Evolutionary conservation across 1,140 invertebrate genomes (phyloP).

Genomic region (Drosophila tristis): DNA sequence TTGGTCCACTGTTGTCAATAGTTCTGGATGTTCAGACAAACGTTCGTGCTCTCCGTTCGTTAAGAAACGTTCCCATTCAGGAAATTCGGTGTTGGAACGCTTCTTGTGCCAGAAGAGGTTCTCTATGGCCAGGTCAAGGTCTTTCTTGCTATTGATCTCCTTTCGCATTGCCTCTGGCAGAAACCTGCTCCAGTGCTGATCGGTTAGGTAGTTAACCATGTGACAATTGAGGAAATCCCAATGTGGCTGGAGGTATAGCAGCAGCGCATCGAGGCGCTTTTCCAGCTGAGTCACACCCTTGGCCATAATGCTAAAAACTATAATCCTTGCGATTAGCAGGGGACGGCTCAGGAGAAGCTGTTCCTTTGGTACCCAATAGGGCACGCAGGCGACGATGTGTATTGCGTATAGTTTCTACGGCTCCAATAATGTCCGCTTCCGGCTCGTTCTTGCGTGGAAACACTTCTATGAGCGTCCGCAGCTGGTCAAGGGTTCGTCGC

Average conservation of each 20-base stretch:
- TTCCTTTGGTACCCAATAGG: constrained; percentile 85
- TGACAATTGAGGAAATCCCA: constrained; percentile 90
- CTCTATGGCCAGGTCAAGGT: constrained; percentile 55
- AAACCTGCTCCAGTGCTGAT: constrained; percentile 88
- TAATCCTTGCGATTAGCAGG: constrained; percentile 59
- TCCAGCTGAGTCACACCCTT: constrained; percentile 51
- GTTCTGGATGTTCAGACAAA: constrained; percentile 81
- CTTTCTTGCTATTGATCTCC: constrained; percentile 82
- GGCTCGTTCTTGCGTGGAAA: constrained; percentile 89
- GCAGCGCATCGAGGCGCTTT: constrained; percentile 85
- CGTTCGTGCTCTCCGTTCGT: constrained; percentile 18
- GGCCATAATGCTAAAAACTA: constrained; percentile 62
- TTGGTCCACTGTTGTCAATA: constrained; percentile 79
- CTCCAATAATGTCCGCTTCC: constrained; percentile 87
- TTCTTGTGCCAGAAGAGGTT: constrained; percentile 62
- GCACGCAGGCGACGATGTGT: constrained; percentile 89
- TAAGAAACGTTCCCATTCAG: constrained; percentile 70
- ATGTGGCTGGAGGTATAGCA: constrained; percentile 86
- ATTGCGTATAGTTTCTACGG: constrained; percentile 87
- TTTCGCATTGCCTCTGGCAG: constrained; percentile 86
- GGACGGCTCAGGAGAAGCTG: background rate
- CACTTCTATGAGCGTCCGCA: constrained; percentile 86
- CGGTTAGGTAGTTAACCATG: constrained; percentile 91
- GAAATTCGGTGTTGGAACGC: constrained; percentile 18
- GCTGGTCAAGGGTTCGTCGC: constrained; percentile 85